Evolutionary conservation across 2,888 invertebrate genomes (phyloP).

Genomic region (Neocrepidodera transversa): DNA sequence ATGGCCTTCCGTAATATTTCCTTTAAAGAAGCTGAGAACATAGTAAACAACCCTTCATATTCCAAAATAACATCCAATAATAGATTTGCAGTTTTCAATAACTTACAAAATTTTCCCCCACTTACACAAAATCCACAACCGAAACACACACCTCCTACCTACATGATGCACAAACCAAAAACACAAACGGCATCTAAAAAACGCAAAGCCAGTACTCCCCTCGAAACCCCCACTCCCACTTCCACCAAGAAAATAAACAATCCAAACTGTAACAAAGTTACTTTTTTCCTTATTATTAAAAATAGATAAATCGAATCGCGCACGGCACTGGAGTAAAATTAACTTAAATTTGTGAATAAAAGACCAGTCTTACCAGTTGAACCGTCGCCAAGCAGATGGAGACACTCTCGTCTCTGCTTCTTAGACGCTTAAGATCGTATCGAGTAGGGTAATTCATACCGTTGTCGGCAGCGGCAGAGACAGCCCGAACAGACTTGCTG

Average conservation of each 20-base stretch:
- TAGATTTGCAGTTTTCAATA: conserved; percentile 4
- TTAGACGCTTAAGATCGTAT: too few relatives aligned
- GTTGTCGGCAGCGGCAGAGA: too few relatives aligned
- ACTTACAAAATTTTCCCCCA: conserved; percentile 4
- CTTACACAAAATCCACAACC: background rate
- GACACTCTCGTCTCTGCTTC: too few relatives aligned
- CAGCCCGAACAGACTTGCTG: too few relatives aligned
- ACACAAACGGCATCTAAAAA: background rate
- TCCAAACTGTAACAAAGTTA: too few relatives aligned
- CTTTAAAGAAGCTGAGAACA: conserved; percentile 12
- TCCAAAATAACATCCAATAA: conserved; percentile 3
- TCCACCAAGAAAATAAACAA: background rate
- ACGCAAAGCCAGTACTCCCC: background rate
- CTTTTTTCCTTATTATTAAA: too few relatives aligned
- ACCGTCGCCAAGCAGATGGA: too few relatives aligned
- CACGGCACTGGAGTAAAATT: too few relatives aligned
- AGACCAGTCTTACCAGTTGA: too few relatives aligned
- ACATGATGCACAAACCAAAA: background rate
- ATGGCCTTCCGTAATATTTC: conserved; percentile 10
- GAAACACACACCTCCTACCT: background rate
- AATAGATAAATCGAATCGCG: too few relatives aligned
- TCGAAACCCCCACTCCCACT: background rate
- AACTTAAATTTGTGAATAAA: too few relatives aligned
- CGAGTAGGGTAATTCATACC: too few relatives aligned
- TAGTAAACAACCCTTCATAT: conserved; percentile 7